Percentiles rank a stretch among this genome's conserved stretches.
These are phyloP conservation scores for Allobates femoralis DNA, from an alignment of 2,797 vertebrate species.

Conservation along the genomic window DNA sequence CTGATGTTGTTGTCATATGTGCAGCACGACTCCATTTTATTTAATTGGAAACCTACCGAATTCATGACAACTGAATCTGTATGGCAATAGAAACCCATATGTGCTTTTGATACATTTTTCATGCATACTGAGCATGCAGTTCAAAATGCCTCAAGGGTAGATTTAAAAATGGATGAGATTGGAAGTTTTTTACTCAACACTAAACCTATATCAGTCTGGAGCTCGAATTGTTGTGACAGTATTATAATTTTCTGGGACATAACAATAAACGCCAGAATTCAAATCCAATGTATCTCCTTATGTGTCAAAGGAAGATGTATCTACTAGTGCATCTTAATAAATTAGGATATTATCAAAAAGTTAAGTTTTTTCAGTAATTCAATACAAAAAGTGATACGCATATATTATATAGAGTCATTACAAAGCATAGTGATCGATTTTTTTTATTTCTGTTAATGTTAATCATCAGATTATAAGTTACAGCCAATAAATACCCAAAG, in stretches of 20 bases:
- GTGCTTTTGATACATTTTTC: constrained; percentile 32
- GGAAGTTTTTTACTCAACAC: constrained; percentile 17
- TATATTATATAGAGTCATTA: too few relatives aligned
- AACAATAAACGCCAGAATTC: neutral
- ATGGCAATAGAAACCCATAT: constrained; percentile 31
- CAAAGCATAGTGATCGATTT: too few relatives aligned
- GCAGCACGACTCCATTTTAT: constrained; percentile 26
- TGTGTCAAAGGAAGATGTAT: too few relatives aligned
- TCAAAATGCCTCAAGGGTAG: constrained; percentile 29
- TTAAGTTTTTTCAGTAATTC: too few relatives aligned
- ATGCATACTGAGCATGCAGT: constrained; percentile 21
- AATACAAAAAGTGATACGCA: too few relatives aligned
- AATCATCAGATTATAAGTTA: too few relatives aligned
- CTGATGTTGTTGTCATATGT: constrained; percentile 25
- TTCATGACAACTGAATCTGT: constrained; percentile 33
- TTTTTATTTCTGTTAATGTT: too few relatives aligned
- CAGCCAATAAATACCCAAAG: too few relatives aligned
- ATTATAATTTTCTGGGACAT: neutral
- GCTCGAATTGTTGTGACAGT: neutral
- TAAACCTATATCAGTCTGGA: constrained; percentile 2
- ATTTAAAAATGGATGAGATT: constrained; percentile 28
- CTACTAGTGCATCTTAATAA: too few relatives aligned
- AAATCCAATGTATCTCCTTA: neutral
- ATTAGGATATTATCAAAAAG: too few relatives aligned
- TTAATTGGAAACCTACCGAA: constrained; percentile 23